Percentiles rank a stretch among this genome's conserved stretches.
phyloP scores from a whole-genome alignment of 1,140 invertebrate species.

The Heliconius hermathena region DNA sequence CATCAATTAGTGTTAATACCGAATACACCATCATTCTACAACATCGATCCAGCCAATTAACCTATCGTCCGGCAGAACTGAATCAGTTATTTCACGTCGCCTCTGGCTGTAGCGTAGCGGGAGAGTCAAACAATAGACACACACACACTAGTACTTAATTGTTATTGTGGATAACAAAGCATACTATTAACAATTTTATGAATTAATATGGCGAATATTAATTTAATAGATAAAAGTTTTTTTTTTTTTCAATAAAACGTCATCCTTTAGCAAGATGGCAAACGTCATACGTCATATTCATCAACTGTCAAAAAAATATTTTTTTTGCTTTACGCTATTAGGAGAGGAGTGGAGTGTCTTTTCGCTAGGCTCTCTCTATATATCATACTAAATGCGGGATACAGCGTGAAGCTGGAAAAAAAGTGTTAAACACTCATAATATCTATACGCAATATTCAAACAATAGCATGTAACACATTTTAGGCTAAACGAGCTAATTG shows the following conservation, averaged over 20 bases:
- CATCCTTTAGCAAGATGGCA: too few species aligned
- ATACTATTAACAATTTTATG: background rate
- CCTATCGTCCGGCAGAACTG: conserved; percentile 31
- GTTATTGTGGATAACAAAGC: conserved; percentile 13
- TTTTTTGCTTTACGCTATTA: too few species aligned
- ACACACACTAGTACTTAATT: conserved; percentile 6
- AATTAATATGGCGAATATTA: background rate
- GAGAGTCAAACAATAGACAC: conserved; percentile 28
- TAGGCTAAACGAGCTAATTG: background rate
- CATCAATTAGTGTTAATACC: conserved; percentile 29
- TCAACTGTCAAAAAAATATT: too few species aligned
- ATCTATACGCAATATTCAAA: background rate
- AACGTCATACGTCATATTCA: too few species aligned
- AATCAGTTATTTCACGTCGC: conserved; percentile 34
- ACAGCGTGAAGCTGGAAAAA: background rate
- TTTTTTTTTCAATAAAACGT: too few species aligned
- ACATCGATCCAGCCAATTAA: conserved; percentile 31
- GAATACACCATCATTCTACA: conserved; percentile 23
- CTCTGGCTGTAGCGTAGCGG: conserved; percentile 27
- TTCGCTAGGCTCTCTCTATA: too few species aligned
- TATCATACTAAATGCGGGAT: too few species aligned
- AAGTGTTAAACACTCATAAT: too few species aligned
- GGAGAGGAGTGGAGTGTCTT: too few species aligned
- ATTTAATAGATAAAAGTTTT: background rate
- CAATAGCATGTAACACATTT: background rate